Conservation (phyloP, 1,140 invertebrate genomes). For the Rhagoletis zephyria region DNA sequence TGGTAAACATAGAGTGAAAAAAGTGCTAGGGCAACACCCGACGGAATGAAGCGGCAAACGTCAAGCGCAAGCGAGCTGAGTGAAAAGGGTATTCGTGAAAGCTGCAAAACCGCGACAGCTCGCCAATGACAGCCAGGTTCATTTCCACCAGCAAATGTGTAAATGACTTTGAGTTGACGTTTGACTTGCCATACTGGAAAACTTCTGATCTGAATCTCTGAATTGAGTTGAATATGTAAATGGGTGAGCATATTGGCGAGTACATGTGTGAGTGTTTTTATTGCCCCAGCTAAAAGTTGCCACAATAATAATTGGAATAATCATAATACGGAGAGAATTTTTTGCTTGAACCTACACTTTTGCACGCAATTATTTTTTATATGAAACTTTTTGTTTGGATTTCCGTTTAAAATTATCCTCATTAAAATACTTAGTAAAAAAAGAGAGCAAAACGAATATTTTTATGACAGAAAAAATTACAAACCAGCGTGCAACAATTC, state of each 20-base stretch:
- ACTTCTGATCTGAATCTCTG: background rate
- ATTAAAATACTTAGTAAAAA: slow-evolving; percentile 20
- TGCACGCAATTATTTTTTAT: slow-evolving; percentile 2
- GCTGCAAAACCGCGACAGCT: slow-evolving; percentile 2
- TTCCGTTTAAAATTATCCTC: slow-evolving; percentile 41
- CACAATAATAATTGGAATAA: background rate
- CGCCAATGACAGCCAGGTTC: background rate
- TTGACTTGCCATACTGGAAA: background rate
- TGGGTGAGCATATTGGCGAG: background rate
- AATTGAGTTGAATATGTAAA: background rate
- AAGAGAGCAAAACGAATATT: background rate
- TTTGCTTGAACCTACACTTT: background rate
- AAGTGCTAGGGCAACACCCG: background rate
- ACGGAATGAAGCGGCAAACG: background rate
- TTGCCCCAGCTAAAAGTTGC: background rate
- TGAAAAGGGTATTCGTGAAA: background rate
- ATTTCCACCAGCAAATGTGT: background rate
- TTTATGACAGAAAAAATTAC: background rate
- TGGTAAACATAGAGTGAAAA: background rate
- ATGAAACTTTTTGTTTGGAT: background rate
- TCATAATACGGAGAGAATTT: background rate
- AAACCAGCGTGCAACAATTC: slow-evolving; percentile 27
- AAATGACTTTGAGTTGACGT: slow-evolving; percentile 40
- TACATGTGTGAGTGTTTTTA: background rate
- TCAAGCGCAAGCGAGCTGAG: background rate